Evolutionary conservation across 2,797 vertebrate species (phyloP), one percentile per base, ranked within the genome.

Genomic region (Halcyon smyrnensis): DNA sequence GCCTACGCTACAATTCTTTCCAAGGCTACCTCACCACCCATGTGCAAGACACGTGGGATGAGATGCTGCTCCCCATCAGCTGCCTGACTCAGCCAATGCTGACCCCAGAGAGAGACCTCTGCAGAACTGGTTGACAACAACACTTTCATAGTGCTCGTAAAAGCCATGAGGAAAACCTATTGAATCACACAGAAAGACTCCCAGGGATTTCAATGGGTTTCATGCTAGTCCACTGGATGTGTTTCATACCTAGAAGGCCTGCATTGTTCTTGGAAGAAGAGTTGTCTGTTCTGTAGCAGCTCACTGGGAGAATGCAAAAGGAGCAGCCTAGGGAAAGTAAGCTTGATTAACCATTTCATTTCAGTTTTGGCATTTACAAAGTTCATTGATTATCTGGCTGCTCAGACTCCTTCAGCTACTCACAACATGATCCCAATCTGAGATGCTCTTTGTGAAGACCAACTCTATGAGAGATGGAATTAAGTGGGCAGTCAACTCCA

Each of bases 21-120:
- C 54, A 59, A 79, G 63, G 41, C 18, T 27, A 13, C 76, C 21
- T 76, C 79, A 54, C 30, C 73, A 64, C 36, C n/a, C 62, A 6
- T 1, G 0, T 8, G 43, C 17, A 19, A 45, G 74, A 34, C 27
- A 41, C 0, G 0, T 0, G 3, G 57, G 41, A 24, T n/a, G 74
- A 67, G 84, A 34, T 7, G 48, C 28, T 54, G 36, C 46, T 89
- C 21, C 53, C 25, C 63, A 30, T 25, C 65, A 64, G 59, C 75
- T 30, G 63, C 39, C 1, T 6, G 25, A 6, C 37, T 57, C 20
- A 16, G 39, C 48, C 74, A 68, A 12, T 0, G 0, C 32, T 51
- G 80, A 86, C 27, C 53, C 45, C 2, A 0, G 45, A 82, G 69
- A 82, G 65, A 32, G 27, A 27, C 43, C 70, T 54, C 75, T 82